phyloP scores from a whole-genome alignment of 2,797 vertebrate species.

The Fundulus diaphanus region DNA sequence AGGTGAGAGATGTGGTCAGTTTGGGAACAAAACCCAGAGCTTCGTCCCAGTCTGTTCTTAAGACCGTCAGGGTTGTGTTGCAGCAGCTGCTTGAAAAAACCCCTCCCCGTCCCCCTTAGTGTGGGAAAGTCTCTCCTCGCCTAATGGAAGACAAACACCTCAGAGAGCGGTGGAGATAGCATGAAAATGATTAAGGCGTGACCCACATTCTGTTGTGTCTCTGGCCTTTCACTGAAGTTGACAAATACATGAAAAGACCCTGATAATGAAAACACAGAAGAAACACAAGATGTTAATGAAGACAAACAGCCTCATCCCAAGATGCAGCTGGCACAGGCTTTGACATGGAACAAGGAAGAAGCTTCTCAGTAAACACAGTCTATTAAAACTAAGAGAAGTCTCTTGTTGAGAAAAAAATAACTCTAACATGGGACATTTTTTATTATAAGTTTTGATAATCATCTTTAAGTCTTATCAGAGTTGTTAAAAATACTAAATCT shows the following conservation, averaged over 20 bases:
- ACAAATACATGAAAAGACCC: constrained; percentile 75
- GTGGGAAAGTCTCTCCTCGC: constrained; percentile 72
- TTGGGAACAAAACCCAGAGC: constrained; percentile 54
- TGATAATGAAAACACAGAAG: constrained; percentile 71
- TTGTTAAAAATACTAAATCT: constrained; percentile 46
- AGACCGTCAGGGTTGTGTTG: constrained; percentile 31
- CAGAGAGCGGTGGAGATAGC: constrained; percentile 71
- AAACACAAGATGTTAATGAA: constrained; percentile 76
- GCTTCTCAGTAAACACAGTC: constrained; percentile 34
- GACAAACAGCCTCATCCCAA: constrained; percentile 69
- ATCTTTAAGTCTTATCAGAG: constrained; percentile 31
- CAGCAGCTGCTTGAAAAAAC: constrained; percentile 66
- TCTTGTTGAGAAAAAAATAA: constrained; percentile 3
- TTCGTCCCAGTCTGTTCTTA: constrained; percentile 24
- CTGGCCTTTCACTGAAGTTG: constrained; percentile 72
- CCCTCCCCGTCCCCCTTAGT: constrained; percentile 38
- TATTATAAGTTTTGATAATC: constrained; percentile 17
- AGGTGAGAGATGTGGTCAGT: constrained; percentile 57
- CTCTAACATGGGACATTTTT: constrained; percentile 1
- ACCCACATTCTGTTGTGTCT: constrained; percentile 79
- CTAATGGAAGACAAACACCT: constrained; percentile 76
- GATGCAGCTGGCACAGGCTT: constrained; percentile 66
- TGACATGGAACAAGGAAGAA: constrained; percentile 47
- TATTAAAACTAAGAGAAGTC: constrained; percentile 17
- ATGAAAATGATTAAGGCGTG: constrained; percentile 80